Evolutionary conservation across 2,888 invertebrate genomes (phyloP), one percentile per base, ranked within the genome.

Genomic region (Ephialtes manifestator): DNA sequence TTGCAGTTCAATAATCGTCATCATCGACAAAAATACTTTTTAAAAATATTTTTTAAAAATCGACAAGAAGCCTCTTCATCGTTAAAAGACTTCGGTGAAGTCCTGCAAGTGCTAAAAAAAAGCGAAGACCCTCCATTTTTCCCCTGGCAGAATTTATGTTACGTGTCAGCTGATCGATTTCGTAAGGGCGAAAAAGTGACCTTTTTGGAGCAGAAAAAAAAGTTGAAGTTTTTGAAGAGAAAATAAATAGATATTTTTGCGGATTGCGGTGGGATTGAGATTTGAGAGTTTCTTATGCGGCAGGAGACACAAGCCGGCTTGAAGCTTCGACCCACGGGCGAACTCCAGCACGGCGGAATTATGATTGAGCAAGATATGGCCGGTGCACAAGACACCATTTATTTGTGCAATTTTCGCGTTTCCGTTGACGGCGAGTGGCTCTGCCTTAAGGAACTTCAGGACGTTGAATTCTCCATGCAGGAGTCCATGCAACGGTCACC

Each of bases 381-480:
- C 90, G 97, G 97, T 90, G 98, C 98, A 67, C 98, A 98, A 95
- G 99, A 99, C 94, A 99, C 99, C 81, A 98, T 99, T 92, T 99
- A 99, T 95, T 95, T 99, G 94, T 99, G 99, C 95, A 99, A 99
- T 94, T 99, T 99, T 94, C 97, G 99, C 81, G 99, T 99, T 7
- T 98, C 98, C 74, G 99, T 99, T 60, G 99, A 99, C 92, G 99
- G 99, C 84, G 99, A 99, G 94, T 99, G 99, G 99, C 95, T 99
- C 83, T 99, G 99, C 93, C 95, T 99, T 80, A 98, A 98, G 94
- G 99, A 99, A 94, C 95, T 99, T 84, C 98, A 98, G 91, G 99
- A 99, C 94, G 97, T 98, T 93, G 98, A 98, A 92, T 95, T 95
- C 89, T 95, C 95, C 81, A 96, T 97, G 95, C 97, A 97, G 90